Conservation (phyloP, 2,113 vertebrate species). For the Poeciliopsis occidentalis region DNA sequence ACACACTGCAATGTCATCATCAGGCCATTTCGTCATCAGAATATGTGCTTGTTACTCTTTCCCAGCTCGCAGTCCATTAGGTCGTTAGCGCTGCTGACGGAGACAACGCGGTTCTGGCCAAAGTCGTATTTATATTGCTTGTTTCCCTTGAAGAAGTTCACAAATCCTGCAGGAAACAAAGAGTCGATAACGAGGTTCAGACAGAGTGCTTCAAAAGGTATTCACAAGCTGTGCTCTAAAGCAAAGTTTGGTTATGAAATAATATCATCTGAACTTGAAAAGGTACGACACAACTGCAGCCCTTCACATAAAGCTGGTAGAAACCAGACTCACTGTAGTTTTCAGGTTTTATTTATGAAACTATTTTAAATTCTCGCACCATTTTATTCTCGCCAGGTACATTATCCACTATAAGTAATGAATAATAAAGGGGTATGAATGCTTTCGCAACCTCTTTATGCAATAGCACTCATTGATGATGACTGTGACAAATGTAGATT, state of each 20-base stretch:
- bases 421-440: background rate
- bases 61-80: constrained; percentile 49
- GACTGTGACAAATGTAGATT: background rate
- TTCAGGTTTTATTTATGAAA: too few relatives aligned
- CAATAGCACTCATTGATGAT: background rate
- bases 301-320: too few relatives aligned
- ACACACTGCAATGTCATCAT: background rate
- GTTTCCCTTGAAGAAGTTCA: constrained; percentile 67
- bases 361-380: background rate
- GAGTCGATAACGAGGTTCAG: background rate
- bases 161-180: constrained; percentile 39
- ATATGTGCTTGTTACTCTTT: background rate
- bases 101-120: constrained; percentile 21
- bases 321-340: too few relatives aligned
- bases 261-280: too few relatives aligned
- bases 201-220: background rate
- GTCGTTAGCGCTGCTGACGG: constrained; percentile 19
- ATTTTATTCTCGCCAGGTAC: too few relatives aligned
- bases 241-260: too few relatives aligned
- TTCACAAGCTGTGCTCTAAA: too few relatives aligned
- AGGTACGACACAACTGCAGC: too few relatives aligned
- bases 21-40: background rate
- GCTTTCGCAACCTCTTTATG: background rate
- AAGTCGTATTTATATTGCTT: constrained; percentile 53
- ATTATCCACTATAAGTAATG: too few relatives aligned